Evolutionary conservation across 2,113 vertebrate genomes (phyloP), one percentile per base, ranked within the genome.

Genomic region (Brevimyrus niger): DNA sequence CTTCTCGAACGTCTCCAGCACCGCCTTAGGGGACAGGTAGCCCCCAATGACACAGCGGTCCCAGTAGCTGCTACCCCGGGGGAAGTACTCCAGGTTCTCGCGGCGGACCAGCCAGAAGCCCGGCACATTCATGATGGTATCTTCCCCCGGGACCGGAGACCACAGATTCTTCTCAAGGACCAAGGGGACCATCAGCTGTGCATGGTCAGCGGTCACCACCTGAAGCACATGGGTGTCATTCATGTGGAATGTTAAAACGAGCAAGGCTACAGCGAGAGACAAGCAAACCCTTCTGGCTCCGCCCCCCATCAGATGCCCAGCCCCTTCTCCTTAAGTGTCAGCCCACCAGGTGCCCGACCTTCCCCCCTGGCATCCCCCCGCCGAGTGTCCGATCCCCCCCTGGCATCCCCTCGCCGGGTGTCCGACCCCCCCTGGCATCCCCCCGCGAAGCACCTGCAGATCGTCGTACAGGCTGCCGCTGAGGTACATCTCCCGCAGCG

Each of bases 1-100:
- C 93, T 97, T 99, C 92, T 98, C 97, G 83, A 99, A 99, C 0
- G 97, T 95, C 50, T 98, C 97, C 19, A 98, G 96, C 86, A 99
- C 97, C 0, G 97, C 95, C 93, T 96, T 98, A 0, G 98, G 98
- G 19, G 98, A 99, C 85, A 99, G 98, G 94, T 99, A 99, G 42
- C 98, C 98, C 2, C 98, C 98, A 0, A 99, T 97, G 84, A 99
- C 97, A 92, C 98, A 99, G 92, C 98, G 98, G 95, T 99, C 98
- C 98, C 98, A 99, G 95, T 99, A 99, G 94, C 98, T 99, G 94
- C 96, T 98, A 17, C 97, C 97, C 0, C 98, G 96, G 46, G 98
- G 98, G 91, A 99, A 99, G 91, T 99, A 99, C 90, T 99, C 98
- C 15, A 97, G 93, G 92, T 99, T 99, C 93, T 99, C 98, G 80